Evolutionary conservation across 2,113 vertebrate species (phyloP).

Genomic region (Platichthys stellatus): DNA sequence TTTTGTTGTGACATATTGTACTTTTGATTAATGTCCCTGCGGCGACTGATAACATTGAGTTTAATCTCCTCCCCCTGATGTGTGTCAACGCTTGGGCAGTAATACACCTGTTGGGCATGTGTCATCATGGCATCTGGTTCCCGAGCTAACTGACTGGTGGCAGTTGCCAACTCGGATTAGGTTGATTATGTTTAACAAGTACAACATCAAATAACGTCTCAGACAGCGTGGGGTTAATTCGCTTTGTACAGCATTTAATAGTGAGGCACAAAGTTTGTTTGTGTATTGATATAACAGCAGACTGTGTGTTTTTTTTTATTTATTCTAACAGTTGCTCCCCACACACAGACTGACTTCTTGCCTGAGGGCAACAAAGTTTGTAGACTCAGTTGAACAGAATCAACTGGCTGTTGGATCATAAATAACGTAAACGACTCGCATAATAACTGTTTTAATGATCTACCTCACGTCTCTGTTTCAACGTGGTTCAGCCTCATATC

Average conservation of each 20-base stretch:
- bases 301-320: neutral
- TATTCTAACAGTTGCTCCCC: neutral
- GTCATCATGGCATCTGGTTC: neutral
- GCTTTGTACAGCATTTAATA: neutral
- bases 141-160: neutral
- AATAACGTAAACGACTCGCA: neutral
- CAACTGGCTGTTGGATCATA: neutral
- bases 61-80: neutral
- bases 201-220: neutral
- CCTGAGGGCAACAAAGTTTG: neutral
- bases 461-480: neutral
- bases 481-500: neutral
- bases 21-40: neutral
- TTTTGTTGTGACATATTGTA: neutral
- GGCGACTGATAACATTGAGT: neutral
- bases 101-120: conserved; percentile 1
- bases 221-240: neutral
- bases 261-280: neutral
- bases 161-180: neutral
- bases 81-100: neutral
- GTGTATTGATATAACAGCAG: neutral
- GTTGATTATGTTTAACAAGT: neutral
- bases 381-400: conserved; percentile 27
- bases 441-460: neutral
- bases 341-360: neutral